Evolutionary conservation across 2,113 vertebrate species (phyloP), one percentile per base, ranked within the genome.

Genomic region (Montifringilla adamsi): DNA sequence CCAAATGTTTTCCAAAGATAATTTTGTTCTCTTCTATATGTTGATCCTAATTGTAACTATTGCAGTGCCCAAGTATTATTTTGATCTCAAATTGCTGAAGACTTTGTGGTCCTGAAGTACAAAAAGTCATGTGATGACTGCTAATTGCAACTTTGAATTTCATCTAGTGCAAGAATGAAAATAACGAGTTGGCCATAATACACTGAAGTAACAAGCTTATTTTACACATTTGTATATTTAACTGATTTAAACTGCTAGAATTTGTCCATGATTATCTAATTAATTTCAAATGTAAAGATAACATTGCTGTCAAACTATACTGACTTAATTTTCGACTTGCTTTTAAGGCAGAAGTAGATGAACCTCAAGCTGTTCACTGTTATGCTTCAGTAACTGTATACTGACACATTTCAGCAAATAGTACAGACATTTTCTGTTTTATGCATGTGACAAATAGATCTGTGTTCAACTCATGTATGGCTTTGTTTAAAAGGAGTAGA

Each of bases 1-100:
- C 43, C 87, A 89, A 96, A 96, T 86, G 82, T 95, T 93, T 93
- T 93, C 72, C 59, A 73, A 95, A 82, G 84, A 95, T 76, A 93
- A 90, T 95, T 95, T 93, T 11, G 1, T 22, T 88, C 23, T 44
- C 11, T 78, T 85, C 49, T 83, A 30, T 35, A 62, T 47, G 18
- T 86, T 37, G 87, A 79, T 70, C 53, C 27, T 75, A 76, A 47
- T 37, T 82, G 68, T 84, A 95, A 84, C 46, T 87, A 46, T 76
- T 94, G 19, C 66, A 70, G 17, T 41, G n/a, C 37, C 41, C 31
- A 37, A 78, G 28, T 21, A 3, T 62, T 88, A 83, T 78, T 96
- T 95, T 94, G 55, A 84, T 96, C 66, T 77, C 55, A 80, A 67
- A 89, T 49, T 89, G 37, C 37, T 83, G 67, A 70, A 66, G 37